phyloP scores from a whole-genome alignment of 2,888 invertebrate species.

The Pomacea canaliculata region DNA sequence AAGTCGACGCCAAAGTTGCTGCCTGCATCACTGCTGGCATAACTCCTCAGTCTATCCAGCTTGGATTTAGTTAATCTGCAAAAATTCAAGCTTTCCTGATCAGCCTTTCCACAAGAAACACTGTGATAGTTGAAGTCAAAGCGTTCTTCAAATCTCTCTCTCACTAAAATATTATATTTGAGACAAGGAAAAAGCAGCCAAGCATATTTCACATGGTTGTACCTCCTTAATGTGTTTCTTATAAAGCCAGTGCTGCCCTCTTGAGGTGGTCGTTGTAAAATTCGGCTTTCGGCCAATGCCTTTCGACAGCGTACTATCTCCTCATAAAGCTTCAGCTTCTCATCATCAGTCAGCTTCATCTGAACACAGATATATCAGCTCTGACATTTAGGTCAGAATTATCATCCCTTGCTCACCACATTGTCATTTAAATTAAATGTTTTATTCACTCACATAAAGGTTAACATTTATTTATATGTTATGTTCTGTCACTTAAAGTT shows the following conservation, averaged over 20 bases:
- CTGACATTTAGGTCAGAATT: too few species aligned
- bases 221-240: constrained; percentile 86
- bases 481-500: too few species aligned
- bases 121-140: not conserved
- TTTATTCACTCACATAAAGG: too few species aligned
- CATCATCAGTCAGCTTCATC: constrained; percentile 84
- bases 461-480: too few species aligned
- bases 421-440: too few species aligned
- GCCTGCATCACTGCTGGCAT: constrained; percentile 78
- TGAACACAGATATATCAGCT: constrained; percentile 38
- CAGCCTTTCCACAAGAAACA: not conserved
- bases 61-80: constrained; percentile 61
- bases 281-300: constrained; percentile 84
- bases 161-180: too few species aligned
- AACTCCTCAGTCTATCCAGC: constrained; percentile 55
- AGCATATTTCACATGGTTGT: constrained; percentile 1
- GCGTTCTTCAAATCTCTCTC: too few species aligned
- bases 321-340: constrained; percentile 87
- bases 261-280: constrained; percentile 84
- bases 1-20: constrained; percentile 73
- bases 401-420: too few species aligned
- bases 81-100: not conserved
- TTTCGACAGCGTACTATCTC: constrained; percentile 87
- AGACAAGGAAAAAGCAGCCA: too few species aligned
- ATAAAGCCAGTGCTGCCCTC: constrained; percentile 84